Conservation (phyloP, 1,140 invertebrate species). For the Helicoverpa armigera region DNA sequence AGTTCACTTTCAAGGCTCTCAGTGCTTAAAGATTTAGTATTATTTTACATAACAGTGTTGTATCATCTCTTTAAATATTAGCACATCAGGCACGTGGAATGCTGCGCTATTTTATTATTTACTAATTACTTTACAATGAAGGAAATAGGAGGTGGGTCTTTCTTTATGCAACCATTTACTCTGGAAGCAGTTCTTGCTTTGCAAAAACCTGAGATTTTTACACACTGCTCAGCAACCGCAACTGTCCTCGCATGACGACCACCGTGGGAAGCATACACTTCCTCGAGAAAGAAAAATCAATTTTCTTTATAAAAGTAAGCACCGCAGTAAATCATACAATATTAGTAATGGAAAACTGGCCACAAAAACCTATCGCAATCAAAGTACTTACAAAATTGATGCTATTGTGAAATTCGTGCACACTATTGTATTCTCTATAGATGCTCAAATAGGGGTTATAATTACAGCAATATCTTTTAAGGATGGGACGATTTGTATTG, state of each 20-base stretch:
- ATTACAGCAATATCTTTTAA: constrained; percentile 32
- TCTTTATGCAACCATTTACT: not conserved
- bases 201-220: constrained; percentile 34
- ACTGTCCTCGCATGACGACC: constrained; percentile 52
- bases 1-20: constrained; percentile 27
- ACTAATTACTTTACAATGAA: not conserved
- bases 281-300: constrained; percentile 55
- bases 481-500: constrained; percentile 35
- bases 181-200: constrained; percentile 12
- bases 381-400: not conserved
- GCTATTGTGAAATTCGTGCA: constrained; percentile 32
- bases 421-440: constrained; percentile 33
- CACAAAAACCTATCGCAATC: constrained; percentile 13
- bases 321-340: constrained; percentile 42
- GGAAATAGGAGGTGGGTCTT: not conserved
- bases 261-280: constrained; percentile 51
- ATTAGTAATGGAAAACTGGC: constrained; percentile 38
- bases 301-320: constrained; percentile 40
- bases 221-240: constrained; percentile 40
- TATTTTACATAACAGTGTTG: constrained; percentile 28
- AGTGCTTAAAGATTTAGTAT: constrained; percentile 12
- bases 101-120: not conserved
- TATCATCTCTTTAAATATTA: constrained; percentile 37
- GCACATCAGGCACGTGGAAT: not conserved
- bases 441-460: constrained; percentile 13